Evolutionary conservation across 1,140 invertebrate genomes (phyloP).

Genomic region (Drosophila grimshawi): DNA sequence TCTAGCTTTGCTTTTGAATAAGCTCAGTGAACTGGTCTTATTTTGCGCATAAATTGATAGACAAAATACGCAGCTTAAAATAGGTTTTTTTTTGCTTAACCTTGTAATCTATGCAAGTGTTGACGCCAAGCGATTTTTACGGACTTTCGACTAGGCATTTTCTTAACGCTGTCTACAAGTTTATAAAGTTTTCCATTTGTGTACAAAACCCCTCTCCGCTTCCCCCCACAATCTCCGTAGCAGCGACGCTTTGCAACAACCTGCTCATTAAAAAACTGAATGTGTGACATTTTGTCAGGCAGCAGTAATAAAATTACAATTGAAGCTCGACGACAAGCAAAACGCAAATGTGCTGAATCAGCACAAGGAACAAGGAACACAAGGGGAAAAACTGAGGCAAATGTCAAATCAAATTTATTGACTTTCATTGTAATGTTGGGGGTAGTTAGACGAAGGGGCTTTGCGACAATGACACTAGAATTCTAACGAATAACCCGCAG

Average conservation of each 20-base stretch:
- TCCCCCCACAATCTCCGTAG: too few relatives aligned
- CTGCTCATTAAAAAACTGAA: conserved; percentile 73
- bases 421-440: conserved; percentile 72
- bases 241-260: neutral
- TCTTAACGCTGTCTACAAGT: too few relatives aligned
- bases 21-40: too few relatives aligned
- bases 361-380: conserved; percentile 43
- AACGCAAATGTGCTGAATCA: conserved; percentile 71
- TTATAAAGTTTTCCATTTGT: neutral
- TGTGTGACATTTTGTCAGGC: conserved; percentile 71
- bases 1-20: too few relatives aligned
- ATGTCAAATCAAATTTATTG: conserved; percentile 83
- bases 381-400: conserved; percentile 50
- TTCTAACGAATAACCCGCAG: conserved; percentile 33
- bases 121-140: neutral
- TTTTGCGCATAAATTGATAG: too few relatives aligned
- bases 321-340: conserved; percentile 52
- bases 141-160: neutral
- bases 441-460: conserved; percentile 24
- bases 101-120: too few relatives aligned
- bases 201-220: neutral
- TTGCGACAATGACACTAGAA: conserved; percentile 41
- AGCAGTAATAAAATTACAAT: conserved; percentile 77
- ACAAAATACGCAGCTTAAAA: too few relatives aligned
- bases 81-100: neutral